Percentiles rank a stretch among this genome's conserved stretches.
Evolutionary conservation across 2,888 invertebrate genomes (phyloP).

Genomic region (Sarcophaga subvicina): DNA sequence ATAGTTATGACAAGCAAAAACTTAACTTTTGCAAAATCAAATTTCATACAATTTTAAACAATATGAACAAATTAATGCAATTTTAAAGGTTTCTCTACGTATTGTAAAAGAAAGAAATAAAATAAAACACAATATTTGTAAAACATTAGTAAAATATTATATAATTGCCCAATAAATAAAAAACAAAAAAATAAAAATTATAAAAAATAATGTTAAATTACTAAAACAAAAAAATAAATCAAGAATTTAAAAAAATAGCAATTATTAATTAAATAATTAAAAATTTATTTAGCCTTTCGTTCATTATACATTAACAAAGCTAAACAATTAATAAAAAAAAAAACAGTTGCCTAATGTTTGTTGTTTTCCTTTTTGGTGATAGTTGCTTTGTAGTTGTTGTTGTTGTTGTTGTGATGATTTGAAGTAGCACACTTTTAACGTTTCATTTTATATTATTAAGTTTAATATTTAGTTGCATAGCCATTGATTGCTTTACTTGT

Average conservation of each 20-base stretch:
- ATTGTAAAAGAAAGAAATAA: constrained; percentile 3
- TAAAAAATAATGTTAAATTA: constrained; percentile 34
- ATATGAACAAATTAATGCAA: constrained; percentile 14
- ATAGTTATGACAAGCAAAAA: background rate
- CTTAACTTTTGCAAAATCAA: constrained; percentile 12
- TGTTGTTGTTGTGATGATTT: constrained; percentile 51
- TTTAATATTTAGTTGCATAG: constrained; percentile 22
- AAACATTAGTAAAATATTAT: constrained; percentile 35
- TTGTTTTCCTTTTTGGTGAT: constrained; percentile 19
- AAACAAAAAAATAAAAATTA: constrained; percentile 28
- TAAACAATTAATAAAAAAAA: constrained; percentile 14
- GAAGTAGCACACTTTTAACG: constrained; percentile 42
- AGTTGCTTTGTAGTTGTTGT: constrained; percentile 15
- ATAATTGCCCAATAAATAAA: constrained; percentile 55
- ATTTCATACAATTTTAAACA: constrained; percentile 18
- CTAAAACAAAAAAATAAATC: constrained; percentile 30
- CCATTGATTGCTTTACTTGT: constrained; percentile 74
- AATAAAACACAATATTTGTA: constrained; percentile 21
- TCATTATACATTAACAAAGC: background rate
- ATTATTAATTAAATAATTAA: constrained; percentile 34
- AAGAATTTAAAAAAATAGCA: constrained; percentile 42
- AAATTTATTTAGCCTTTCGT: constrained; percentile 29
- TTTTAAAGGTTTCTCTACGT: constrained; percentile 18
- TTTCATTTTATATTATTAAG: constrained; percentile 9
- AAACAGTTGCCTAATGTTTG: constrained; percentile 26